Percentiles rank a stretch among this genome's conserved stretches.
Evolutionary conservation across 1,140 invertebrate species (phyloP).

Genomic region (Watersipora subatra): DNA sequence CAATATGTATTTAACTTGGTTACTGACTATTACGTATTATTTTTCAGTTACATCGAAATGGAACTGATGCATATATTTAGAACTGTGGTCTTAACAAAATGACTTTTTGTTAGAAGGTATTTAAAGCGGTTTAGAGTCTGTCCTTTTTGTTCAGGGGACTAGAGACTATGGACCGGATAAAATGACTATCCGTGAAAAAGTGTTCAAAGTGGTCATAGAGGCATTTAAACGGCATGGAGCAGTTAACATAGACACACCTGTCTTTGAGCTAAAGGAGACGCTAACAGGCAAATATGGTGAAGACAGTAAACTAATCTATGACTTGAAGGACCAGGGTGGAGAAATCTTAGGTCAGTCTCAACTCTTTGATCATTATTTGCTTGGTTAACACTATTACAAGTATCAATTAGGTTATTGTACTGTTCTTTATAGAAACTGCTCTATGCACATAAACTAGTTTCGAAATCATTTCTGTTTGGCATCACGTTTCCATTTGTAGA

Average conservation of each 20-base stretch:
- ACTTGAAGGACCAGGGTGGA: slow-evolving; percentile 94
- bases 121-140: slow-evolving; percentile 17
- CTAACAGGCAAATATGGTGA: slow-evolving; percentile 98
- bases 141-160: slow-evolving; percentile 58
- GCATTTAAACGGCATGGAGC: slow-evolving; percentile 97
- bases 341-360: slow-evolving; percentile 58
- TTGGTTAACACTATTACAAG: too few relatives aligned
- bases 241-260: slow-evolving; percentile 94
- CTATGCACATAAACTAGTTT: too few relatives aligned
- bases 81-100: neutral
- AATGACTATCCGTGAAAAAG: slow-evolving; percentile 78
- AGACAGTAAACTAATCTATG: slow-evolving; percentile 97
- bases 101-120: neutral
- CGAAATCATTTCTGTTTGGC: too few relatives aligned
- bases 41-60: neutral
- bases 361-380: too few relatives aligned
- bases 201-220: slow-evolving; percentile 71
- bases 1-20: neutral
- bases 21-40: neutral
- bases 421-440: too few relatives aligned
- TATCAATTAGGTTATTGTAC: too few relatives aligned
- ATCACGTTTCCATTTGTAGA: too few relatives aligned
- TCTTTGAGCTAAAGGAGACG: slow-evolving; percentile 97
- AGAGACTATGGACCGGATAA: slow-evolving; percentile 85
- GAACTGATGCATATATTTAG: neutral